These are phyloP conservation scores for Pangasius sanitwongsei DNA, from an alignment of 2,797 vertebrate species.

Conservation along the genomic window DNA sequence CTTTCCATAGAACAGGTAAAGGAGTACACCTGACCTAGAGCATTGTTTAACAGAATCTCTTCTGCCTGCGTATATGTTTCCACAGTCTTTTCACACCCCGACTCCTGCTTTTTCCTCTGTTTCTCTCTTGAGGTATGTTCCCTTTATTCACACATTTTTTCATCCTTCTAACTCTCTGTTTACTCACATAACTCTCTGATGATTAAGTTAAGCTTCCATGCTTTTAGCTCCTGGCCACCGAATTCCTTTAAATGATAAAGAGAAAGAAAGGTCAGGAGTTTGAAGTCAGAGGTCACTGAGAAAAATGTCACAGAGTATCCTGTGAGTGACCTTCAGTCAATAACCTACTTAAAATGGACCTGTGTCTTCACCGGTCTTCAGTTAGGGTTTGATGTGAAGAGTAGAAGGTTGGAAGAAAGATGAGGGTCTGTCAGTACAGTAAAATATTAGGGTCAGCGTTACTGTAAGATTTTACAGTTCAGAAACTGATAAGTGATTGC, in stretches of 20 bases:
- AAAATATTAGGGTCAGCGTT: slow-evolving; percentile 32
- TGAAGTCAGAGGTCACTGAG: slow-evolving; percentile 39
- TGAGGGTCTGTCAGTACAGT: neutral
- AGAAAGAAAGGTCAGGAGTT: slow-evolving; percentile 47
- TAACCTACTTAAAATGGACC: neutral
- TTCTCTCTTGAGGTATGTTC: slow-evolving; percentile 19
- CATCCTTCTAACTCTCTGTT: slow-evolving; percentile 37
- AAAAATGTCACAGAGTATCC: slow-evolving; percentile 62
- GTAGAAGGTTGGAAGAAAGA: slow-evolving; percentile 25
- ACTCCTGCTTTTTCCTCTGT: neutral
- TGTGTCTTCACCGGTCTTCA: neutral
- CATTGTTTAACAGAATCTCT: slow-evolving; percentile 3
- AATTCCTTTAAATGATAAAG: slow-evolving; percentile 55
- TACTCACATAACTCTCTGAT: slow-evolving; percentile 39
- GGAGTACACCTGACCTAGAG: slow-evolving; percentile 12
- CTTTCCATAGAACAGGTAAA: slow-evolving; percentile 85
- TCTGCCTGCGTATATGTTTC: slow-evolving; percentile 5
- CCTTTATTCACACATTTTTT: slow-evolving; percentile 2
- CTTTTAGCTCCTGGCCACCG: slow-evolving; percentile 51
- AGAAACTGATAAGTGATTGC: slow-evolving; percentile 37
- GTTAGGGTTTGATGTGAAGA: slow-evolving; percentile 26
- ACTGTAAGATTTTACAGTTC: slow-evolving; percentile 11
- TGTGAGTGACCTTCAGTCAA: slow-evolving; percentile 32
- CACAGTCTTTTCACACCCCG: neutral
- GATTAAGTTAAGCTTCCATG: slow-evolving; percentile 33